These are phyloP conservation scores for Dicycla oo DNA, from an alignment of 2,888 invertebrate genomes.

Conservation along the genomic window DNA sequence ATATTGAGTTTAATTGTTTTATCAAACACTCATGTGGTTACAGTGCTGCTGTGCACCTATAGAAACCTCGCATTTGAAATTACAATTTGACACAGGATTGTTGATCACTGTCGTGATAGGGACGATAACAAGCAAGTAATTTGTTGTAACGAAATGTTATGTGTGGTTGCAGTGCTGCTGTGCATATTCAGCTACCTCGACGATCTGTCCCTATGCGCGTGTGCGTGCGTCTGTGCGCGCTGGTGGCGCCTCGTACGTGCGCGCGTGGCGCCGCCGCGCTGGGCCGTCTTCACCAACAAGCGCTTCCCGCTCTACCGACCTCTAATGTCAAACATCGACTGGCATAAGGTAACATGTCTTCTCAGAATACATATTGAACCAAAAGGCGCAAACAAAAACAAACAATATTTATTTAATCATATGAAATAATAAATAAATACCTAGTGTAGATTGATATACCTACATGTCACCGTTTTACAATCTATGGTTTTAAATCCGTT, in stretches of 20 bases:
- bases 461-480: no score
- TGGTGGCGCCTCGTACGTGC: slow-evolving; percentile 96
- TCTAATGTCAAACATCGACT: slow-evolving; percentile 93
- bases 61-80: no score
- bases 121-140: not conserved
- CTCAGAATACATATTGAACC: not conserved
- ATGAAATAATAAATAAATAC: no score
- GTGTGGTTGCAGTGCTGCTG: slow-evolving; percentile 92
- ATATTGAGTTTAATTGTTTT: no score
- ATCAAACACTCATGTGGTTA: no score
- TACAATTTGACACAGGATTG: no score
- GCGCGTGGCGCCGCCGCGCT: slow-evolving; percentile 94
- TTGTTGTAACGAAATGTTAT: not conserved
- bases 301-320: slow-evolving; percentile 97
- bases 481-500: no score
- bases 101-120: not conserved
- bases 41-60: no score
- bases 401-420: no score
- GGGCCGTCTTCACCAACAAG: slow-evolving; percentile 94
- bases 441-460: no score
- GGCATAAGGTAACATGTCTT: slow-evolving; percentile 92
- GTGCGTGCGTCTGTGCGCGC: slow-evolving; percentile 95
- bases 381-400: no score
- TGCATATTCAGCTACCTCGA: slow-evolving; percentile 97
- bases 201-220: slow-evolving; percentile 97